Base-by-base conservation (phyloP, 2,888 invertebrate species). In the Brachyptera putata region DNA sequence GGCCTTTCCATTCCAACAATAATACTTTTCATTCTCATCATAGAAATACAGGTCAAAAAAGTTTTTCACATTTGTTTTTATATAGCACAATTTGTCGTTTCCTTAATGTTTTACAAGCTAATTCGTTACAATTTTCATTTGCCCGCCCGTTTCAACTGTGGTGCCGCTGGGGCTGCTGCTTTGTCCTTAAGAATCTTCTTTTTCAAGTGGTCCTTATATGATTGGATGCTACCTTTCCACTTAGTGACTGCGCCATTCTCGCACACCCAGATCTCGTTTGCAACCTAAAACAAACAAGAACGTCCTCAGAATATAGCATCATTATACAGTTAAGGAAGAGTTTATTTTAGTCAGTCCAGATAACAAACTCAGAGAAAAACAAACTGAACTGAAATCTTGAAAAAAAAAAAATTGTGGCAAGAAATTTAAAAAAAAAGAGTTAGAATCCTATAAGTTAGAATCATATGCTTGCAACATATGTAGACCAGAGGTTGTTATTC, bases 211-310 rank as follows among this genome's bases (percentile, higher is more conserved):
- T 95, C 91, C 78, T 99, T 99, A 81, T 98, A 99, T 63, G 88
- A 85, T 70, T 93, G 84, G 78, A 99, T 99, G 71, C 90, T 92
- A 14, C 97, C 96, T 67, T 92, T 86, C 96, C 98, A 99, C 76
- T 97, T 96, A 24, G 95, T 97, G 58, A 95, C 89, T 3, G 89
- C 86, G 70, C 89, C 91, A 66, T 99, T 91, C 75, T 98, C 97
- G 75, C 99, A 99, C 46, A 99, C 89, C 99, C 98, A 99, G 74
- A 99, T 98, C 77, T 96, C 95, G 75, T 99, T 90, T 9, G 98
- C 98, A 30, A 99, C 98, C 53, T 53, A 22, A 4, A 53, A 36
- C 21, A 1, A 18, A 16, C 22, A 48, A 57, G n/a, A n/a, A n/a
- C n/a, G n/a, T n/a, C n/a, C n/a, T n/a, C n/a, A n/a, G n/a, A n/a